Conservation (phyloP, 2,888 invertebrate genomes). For the Lycaena phlaeas region DNA sequence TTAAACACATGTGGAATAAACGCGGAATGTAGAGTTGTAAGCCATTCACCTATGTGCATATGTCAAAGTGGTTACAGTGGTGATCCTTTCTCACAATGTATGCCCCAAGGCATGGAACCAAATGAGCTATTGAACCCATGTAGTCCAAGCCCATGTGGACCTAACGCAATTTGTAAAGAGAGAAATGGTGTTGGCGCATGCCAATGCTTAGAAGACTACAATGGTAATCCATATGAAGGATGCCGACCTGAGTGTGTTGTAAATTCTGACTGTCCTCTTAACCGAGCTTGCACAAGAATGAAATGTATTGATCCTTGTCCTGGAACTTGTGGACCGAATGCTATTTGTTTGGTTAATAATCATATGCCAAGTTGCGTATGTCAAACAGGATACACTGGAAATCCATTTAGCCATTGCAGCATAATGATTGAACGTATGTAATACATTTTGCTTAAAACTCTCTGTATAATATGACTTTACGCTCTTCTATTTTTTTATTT, state of each 20-base stretch:
- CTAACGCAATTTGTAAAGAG: constrained; percentile 75
- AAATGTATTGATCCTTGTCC: constrained; percentile 86
- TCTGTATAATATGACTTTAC: background rate
- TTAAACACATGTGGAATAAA: constrained; percentile 80
- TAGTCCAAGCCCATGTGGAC: constrained; percentile 76
- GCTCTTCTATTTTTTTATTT: too few relatives aligned
- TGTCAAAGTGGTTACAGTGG: constrained; percentile 80
- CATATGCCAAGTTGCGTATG: constrained; percentile 83
- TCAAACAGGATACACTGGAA: constrained; percentile 76
- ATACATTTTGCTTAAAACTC: background rate
- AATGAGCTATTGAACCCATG: constrained; percentile 72
- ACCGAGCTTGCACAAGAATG: constrained; percentile 79
- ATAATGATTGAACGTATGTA: constrained; percentile 60
- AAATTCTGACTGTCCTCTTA: constrained; percentile 81
- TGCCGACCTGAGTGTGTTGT: constrained; percentile 83
- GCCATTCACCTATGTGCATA: constrained; percentile 81
- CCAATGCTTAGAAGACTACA: constrained; percentile 75
- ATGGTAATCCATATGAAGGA: constrained; percentile 85
- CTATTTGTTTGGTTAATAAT: constrained; percentile 81
- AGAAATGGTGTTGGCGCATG: constrained; percentile 77
- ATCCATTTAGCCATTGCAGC: constrained; percentile 76
- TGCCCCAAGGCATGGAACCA: constrained; percentile 39
- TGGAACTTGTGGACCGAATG: constrained; percentile 83
- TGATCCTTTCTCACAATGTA: constrained; percentile 83
- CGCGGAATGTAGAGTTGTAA: constrained; percentile 83